Percentiles rank a stretch among this genome's conserved stretches.
Evolutionary conservation across 2,113 vertebrate species (phyloP).

Genomic region (Cheilinus undulatus): DNA sequence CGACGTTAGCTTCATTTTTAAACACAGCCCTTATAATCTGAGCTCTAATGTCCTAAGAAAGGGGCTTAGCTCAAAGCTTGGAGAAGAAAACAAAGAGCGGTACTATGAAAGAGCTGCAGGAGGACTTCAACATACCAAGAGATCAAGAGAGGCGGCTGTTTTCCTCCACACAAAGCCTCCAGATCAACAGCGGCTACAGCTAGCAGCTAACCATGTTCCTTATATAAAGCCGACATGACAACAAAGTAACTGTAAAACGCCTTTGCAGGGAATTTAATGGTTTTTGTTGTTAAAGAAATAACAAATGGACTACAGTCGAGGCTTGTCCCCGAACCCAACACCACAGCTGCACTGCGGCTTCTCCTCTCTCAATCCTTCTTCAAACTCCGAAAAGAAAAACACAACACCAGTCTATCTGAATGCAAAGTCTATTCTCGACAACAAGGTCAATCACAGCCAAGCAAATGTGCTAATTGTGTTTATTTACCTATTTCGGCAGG

Average conservation of each 20-base stretch:
- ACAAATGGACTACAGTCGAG: conserved; percentile 37
- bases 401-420: accelerated
- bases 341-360: conserved; percentile 74
- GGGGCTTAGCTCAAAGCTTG: conserved; percentile 57
- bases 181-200: conserved; percentile 1
- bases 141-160: conserved; percentile 19
- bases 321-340: conserved; percentile 26
- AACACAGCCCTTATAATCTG: not conserved
- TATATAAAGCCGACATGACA: not conserved
- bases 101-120: conserved; percentile 54
- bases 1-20: not conserved
- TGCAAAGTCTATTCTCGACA: not conserved
- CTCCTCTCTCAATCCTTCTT: conserved; percentile 4
- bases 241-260: not conserved
- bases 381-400: not conserved
- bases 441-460: not conserved
- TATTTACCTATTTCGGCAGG: conserved; percentile 80
- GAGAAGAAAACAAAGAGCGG: conserved; percentile 75
- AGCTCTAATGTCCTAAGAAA: conserved; percentile 6
- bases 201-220: not conserved
- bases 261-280: not conserved
- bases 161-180: not conserved
- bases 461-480: conserved; percentile 62
- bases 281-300: conserved; percentile 10
- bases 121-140: conserved; percentile 39